These are phyloP conservation scores for Lepus europaeus DNA, from an alignment of 2,113 vertebrate species.

Conservation along the genomic window DNA sequence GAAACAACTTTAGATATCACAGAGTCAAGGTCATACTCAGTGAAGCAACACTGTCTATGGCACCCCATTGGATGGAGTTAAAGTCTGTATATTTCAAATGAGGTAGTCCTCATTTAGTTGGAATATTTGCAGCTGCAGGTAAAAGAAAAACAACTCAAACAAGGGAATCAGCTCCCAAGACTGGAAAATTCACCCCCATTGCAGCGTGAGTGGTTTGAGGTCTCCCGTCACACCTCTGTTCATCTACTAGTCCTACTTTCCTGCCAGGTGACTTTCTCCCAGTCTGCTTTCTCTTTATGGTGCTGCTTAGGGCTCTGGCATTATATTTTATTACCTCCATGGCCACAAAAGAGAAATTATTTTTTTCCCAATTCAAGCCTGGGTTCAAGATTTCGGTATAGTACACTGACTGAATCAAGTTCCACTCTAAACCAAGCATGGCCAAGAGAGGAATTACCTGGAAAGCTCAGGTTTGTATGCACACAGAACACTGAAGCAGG, in stretches of 20 bases:
- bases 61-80: neutral
- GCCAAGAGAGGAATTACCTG: neutral
- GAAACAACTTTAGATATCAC: neutral
- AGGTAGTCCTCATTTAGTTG: neutral
- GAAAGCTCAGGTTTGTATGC: neutral
- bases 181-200: conserved; percentile 3
- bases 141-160: conserved; percentile 20
- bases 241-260: neutral
- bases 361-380: neutral
- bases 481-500: neutral
- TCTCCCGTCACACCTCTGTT: neutral
- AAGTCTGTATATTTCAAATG: neutral
- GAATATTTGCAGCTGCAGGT: neutral
- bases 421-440: neutral
- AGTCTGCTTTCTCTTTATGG: neutral
- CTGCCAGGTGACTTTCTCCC: neutral
- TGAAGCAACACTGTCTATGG: neutral
- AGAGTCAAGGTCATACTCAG: neutral
- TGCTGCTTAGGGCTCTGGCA: rapidly evolving
- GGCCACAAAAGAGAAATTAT: neutral
- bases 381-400: neutral
- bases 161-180: neutral
- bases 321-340: neutral
- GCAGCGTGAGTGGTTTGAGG: neutral
- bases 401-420: neutral